A percentile compares a stretch with the other conserved stretches of the same genome.
Conservation (phyloP, 2,888 invertebrate genomes). For the Dioctria rufipes region DNA sequence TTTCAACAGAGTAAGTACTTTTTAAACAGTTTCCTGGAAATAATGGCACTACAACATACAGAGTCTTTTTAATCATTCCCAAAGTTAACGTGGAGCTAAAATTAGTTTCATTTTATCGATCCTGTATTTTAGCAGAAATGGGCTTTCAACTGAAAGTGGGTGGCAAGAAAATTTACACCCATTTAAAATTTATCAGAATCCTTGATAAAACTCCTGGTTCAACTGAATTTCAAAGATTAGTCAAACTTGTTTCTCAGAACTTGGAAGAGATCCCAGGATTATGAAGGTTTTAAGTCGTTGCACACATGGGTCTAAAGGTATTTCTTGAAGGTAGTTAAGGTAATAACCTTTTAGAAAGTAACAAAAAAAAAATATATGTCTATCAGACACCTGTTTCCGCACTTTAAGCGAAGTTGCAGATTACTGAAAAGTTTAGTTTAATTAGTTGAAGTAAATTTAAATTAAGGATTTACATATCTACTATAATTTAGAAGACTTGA, state of each 20-base stretch:
- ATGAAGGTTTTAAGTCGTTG: slow-evolving; percentile 13
- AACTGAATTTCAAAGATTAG: slow-evolving; percentile 16
- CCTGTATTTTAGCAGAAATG: background rate
- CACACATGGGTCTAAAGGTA: slow-evolving; percentile 2
- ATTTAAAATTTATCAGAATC: slow-evolving; percentile 28
- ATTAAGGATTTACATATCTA: too few species aligned
- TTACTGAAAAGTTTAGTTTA: too few species aligned
- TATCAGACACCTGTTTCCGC: slow-evolving; percentile 22
- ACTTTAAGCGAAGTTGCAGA: too few species aligned
- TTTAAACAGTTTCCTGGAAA: too few species aligned
- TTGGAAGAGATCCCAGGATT: background rate
- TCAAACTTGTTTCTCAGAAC: background rate
- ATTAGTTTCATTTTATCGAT: slow-evolving; percentile 32
- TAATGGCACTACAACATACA: too few species aligned
- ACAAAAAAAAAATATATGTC: background rate
- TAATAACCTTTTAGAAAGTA: background rate
- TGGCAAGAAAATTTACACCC: background rate
- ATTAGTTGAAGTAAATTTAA: too few species aligned
- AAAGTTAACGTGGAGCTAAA: slow-evolving; percentile 10
- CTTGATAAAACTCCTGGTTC: background rate
- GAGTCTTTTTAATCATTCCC: too few species aligned
- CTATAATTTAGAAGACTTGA: too few species aligned
- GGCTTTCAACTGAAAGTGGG: background rate
- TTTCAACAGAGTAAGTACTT: too few species aligned
- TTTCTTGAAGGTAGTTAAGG: background rate